Evolutionary conservation across 1,140 invertebrate genomes (phyloP).

Genomic region (Hyles euphorbiae): DNA sequence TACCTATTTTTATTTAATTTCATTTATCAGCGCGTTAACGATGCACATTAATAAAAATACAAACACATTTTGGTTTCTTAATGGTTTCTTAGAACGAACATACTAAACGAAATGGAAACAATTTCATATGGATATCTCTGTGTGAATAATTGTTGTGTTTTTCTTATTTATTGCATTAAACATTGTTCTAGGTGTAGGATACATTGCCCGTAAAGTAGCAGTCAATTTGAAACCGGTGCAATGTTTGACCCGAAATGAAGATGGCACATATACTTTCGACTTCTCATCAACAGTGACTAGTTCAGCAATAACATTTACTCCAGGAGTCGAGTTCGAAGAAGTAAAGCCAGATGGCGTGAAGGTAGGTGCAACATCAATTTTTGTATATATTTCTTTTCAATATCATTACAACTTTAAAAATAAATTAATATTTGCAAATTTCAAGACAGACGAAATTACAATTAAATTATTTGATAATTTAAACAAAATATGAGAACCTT

Average conservation of each 20-base stretch:
- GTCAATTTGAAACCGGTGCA: slow-evolving; percentile 77
- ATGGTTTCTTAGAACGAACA: too few species aligned
- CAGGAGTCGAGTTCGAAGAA: slow-evolving; percentile 82
- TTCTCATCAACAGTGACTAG: slow-evolving; percentile 86
- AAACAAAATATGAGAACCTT: too few species aligned
- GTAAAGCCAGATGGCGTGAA: slow-evolving; percentile 48
- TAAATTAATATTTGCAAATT: too few species aligned
- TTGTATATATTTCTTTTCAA: too few species aligned
- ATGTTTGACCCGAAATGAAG: slow-evolving; percentile 60
- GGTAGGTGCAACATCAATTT: slow-evolving; percentile 23
- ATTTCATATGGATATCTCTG: too few species aligned
- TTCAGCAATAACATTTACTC: slow-evolving; percentile 81
- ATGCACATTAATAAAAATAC: background rate
- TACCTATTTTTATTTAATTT: too few species aligned
- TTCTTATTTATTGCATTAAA: background rate
- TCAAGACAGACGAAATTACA: too few species aligned
- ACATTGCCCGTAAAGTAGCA: slow-evolving; percentile 81
- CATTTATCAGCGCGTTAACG: background rate
- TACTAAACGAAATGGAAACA: too few species aligned
- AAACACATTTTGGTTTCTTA: too few species aligned
- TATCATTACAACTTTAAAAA: too few species aligned
- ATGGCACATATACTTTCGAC: slow-evolving; percentile 80
- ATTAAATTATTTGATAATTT: too few species aligned
- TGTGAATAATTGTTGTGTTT: background rate
- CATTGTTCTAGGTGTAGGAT: slow-evolving; percentile 71